Evolutionary conservation across 2,888 invertebrate genomes (phyloP), one percentile per base, ranked within the genome.

Genomic region (Epinotia bilunana): DNA sequence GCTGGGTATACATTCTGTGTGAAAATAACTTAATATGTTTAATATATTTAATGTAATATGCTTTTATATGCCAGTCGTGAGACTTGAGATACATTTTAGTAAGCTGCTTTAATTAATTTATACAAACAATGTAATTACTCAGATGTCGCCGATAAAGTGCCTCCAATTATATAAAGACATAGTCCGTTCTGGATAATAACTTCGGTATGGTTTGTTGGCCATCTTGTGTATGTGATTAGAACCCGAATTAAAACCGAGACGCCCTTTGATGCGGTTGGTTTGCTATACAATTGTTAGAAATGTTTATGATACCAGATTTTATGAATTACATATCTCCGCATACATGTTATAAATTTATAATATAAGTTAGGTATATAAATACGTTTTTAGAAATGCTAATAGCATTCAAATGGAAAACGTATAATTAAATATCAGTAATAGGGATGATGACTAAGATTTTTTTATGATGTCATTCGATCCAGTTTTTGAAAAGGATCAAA

Each of bases 81-180:
- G 72, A 67, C 53, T 65, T 46, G 61, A 55, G 55, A 43, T 55
- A 43, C 9, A 23, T 55, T 68, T 61, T 55, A 67, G 75, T 72
- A 39, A 28, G 20, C 61, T 67, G 6, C 53, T 75, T 75, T 67
- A 72, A 75, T 72, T 75, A 75, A 75, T 75, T 62, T 75, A 75
- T 75, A 75, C 62, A 75, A 75, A 75, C 72, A 75, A 72, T 62
- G 65, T 75, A 75, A 75, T 72, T 75, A 67, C 55, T 72, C n/a
- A 58, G 74, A 75, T 75, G 71, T 63, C 65, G 65, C 61, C 57
- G 75, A 75, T 75, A 72, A 72, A 67, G 16, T 70, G 46, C 61
- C 71, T 57, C 72, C 72, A 75, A 72, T 75, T 75, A 75, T 62
- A 67, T 72, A 72, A 72, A 72, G 75, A 67, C 55, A 70, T 69